Base-by-base conservation (phyloP, 2,888 invertebrate genomes). In the Corythucha ciliata region DNA sequence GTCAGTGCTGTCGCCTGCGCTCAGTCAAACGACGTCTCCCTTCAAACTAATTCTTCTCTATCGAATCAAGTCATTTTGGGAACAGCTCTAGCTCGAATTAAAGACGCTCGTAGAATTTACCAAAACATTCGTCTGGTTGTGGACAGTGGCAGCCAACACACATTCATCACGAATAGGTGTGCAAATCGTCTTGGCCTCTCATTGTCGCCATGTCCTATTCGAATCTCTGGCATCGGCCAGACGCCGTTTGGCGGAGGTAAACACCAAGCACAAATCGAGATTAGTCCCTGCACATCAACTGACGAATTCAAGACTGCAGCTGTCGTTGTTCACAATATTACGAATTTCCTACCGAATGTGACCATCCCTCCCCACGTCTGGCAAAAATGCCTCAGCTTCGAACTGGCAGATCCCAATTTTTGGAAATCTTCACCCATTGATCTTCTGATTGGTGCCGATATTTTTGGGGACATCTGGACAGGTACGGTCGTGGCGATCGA, bases 371-470 rank as follows among this genome's bases (percentile, higher is more conserved):
- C 26, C 10, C 18, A 10, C 3, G 14, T 54, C 14, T 16, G 36
- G 6, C 12, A n/a, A 8, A 1, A 18, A 24, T 53, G n/a, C 26
- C 20, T 24, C 8, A 24, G 36, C 8, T 46, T 39, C 16, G 16
- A 39, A 12, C 39, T 54, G 8, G 54, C 54, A 2, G 51, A 54
- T 29, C 40, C 54, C 20, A 5, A 26, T 1, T 54, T 54, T 27
- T 51, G 51, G 50, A 34, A 54, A 24, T 51, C 54, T 10, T 24
- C 39, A n/a, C 14, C 50, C 14, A 47, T 54, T 1, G 51, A 54
- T 26, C 33, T 54, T 24, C 39, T 51, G 10, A 32, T 54, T 10
- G 45, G 54, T 14, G 50, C 45, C 12, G 50, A 52, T 39, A 25
- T 54, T 12, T 54, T 51, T 29, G 34, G 46, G 6, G 12, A 40